phyloP scores from a whole-genome alignment of 2,113 vertebrate species.

The Eptesicus fuscus region DNA sequence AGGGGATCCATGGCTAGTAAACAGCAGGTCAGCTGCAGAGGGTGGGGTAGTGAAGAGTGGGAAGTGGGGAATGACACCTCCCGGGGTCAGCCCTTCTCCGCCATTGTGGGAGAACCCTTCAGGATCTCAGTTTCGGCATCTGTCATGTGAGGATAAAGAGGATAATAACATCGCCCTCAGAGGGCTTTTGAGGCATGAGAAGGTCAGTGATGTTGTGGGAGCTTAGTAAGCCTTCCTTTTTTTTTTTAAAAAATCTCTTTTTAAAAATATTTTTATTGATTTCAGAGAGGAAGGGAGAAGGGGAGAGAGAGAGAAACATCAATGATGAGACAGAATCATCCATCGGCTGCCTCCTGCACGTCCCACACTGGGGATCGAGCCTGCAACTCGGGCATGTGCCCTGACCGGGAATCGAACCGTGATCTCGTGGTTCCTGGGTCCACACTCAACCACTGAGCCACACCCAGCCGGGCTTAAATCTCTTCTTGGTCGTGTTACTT shows the following conservation, averaged over 20 bases:
- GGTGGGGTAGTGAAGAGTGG: not conserved
- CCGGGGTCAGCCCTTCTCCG: rapidly evolving
- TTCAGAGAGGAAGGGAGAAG: too few relatives aligned
- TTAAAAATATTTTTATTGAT: too few relatives aligned
- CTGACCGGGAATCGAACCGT: too few relatives aligned
- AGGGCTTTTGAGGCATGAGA: not conserved
- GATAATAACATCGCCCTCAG: not conserved
- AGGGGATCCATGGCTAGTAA: not conserved
- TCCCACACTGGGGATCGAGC: too few relatives aligned
- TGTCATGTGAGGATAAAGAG: not conserved
- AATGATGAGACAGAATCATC: too few relatives aligned
- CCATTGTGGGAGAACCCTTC: not conserved
- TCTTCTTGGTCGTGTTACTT: not conserved
- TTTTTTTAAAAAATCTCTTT: not conserved
- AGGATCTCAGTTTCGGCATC: not conserved
- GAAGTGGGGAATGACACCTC: not conserved
- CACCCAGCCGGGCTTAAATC: not conserved
- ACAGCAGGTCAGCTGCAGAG: not conserved
- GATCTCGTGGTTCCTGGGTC: too few relatives aligned
- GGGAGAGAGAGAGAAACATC: too few relatives aligned
- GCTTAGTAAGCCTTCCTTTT: not conserved
- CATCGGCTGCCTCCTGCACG: too few relatives aligned
- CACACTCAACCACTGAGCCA: too few relatives aligned
- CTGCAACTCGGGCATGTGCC: too few relatives aligned
- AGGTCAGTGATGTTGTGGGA: not conserved